Evolutionary conservation across 1,140 invertebrate genomes (phyloP).

Genomic region (Microvelia longipes): DNA sequence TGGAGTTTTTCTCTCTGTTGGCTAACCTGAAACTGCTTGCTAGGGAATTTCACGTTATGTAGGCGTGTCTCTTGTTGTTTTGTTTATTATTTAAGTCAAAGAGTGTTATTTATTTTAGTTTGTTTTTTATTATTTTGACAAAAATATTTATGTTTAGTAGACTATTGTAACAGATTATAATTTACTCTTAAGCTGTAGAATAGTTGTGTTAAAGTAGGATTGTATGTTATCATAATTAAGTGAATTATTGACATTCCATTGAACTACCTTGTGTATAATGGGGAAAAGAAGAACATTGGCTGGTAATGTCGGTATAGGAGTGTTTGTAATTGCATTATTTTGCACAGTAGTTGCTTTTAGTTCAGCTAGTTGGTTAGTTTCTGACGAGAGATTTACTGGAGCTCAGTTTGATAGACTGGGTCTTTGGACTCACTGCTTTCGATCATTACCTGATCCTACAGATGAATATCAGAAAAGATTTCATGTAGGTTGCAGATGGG

Average conservation of each 20-base stretch:
- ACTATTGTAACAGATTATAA: too few relatives aligned
- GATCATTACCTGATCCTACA: slow-evolving; percentile 59
- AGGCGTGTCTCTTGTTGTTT: neutral
- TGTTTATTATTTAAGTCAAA: neutral
- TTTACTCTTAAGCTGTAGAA: too few relatives aligned
- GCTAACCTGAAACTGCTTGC: too few relatives aligned
- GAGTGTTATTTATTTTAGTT: too few relatives aligned
- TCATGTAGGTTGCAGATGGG: slow-evolving; percentile 77
- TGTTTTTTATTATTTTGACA: too few relatives aligned
- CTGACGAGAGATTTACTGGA: slow-evolving; percentile 64
- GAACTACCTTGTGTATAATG: slow-evolving; percentile 2
- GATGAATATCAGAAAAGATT: slow-evolving; percentile 52
- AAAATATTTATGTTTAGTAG: too few relatives aligned
- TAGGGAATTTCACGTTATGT: neutral
- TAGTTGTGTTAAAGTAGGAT: too few relatives aligned
- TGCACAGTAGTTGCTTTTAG: slow-evolving; percentile 64
- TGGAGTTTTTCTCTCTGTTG: too few relatives aligned
- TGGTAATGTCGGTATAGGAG: slow-evolving; percentile 58
- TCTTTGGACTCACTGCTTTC: slow-evolving; percentile 34
- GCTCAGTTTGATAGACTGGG: slow-evolving; percentile 37
- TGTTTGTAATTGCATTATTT: slow-evolving; percentile 59
- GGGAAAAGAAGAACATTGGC: slow-evolving; percentile 54
- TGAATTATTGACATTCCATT: too few relatives aligned
- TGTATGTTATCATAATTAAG: too few relatives aligned
- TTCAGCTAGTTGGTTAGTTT: slow-evolving; percentile 70